These are phyloP conservation scores for Sminthurides aquaticus DNA, from an alignment of 2,888 invertebrate species.

Conservation along the genomic window DNA sequence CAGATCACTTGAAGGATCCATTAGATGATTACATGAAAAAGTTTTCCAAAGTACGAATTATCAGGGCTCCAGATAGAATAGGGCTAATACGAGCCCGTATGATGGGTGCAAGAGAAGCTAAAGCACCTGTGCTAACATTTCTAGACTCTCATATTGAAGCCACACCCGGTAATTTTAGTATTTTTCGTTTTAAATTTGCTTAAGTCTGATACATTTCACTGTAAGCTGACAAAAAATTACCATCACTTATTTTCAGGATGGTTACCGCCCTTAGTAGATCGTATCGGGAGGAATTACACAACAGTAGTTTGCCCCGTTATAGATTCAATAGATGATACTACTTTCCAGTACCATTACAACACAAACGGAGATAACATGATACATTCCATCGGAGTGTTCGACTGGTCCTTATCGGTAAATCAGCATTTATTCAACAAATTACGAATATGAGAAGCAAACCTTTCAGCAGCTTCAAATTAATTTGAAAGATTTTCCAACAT, in stretches of 20 bases:
- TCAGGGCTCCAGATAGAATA: constrained; percentile 82
- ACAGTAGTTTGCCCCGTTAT: constrained; percentile 47
- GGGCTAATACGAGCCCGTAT: constrained; percentile 91
- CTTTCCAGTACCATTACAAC: constrained; percentile 49
- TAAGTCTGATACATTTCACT: neutral
- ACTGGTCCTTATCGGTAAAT: constrained; percentile 51
- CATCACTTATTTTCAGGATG: constrained; percentile 47
- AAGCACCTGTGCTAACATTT: constrained; percentile 85
- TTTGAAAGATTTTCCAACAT: constrained; percentile 28
- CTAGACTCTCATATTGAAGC: constrained; percentile 95
- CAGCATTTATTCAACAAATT: no score
- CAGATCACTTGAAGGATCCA: constrained; percentile 52
- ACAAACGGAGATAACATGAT: constrained; percentile 40
- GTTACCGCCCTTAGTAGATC: constrained; percentile 52
- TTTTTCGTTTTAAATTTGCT: neutral
- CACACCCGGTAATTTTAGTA: constrained; percentile 15
- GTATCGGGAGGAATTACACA: constrained; percentile 46
- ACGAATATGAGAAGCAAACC: no score
- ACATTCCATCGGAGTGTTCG: constrained; percentile 58
- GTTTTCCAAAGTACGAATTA: constrained; percentile 89
- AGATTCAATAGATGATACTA: constrained; percentile 49
- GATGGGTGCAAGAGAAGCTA: constrained; percentile 75
- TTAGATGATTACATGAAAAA: constrained; percentile 78
- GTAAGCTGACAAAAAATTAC: neutral
- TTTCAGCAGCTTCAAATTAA: no score